A percentile compares a stretch with the other conserved stretches of the same genome.
These are phyloP conservation scores for Epinephelus malabaricus DNA, from an alignment of 2,797 vertebrate genomes.

Conservation along the genomic window DNA sequence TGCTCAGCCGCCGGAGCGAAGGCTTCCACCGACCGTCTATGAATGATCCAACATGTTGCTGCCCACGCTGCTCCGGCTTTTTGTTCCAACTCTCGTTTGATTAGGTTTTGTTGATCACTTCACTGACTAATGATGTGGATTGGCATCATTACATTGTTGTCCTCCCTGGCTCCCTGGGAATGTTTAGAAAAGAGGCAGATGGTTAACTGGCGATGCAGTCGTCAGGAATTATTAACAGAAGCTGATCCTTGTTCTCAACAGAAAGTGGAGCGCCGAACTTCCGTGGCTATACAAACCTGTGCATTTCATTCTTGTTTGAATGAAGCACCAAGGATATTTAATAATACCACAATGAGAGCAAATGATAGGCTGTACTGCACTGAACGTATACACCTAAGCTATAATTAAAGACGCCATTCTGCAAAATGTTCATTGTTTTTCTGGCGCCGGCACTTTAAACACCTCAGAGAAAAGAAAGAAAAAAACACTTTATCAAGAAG, in stretches of 20 bases:
- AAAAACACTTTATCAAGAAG: slow-evolving; percentile 12
- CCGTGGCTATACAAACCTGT: slow-evolving; percentile 20
- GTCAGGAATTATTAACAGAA: slow-evolving; percentile 57
- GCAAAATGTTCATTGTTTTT: slow-evolving; percentile 23
- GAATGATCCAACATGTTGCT: slow-evolving; percentile 26
- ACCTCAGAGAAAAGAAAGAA: not conserved
- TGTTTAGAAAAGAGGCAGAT: slow-evolving; percentile 62
- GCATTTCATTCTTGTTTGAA: slow-evolving; percentile 50
- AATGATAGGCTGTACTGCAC: slow-evolving; percentile 12
- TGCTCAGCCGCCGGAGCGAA: slow-evolving; percentile 27
- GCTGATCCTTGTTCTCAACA: slow-evolving; percentile 42
- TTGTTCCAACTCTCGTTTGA: slow-evolving; percentile 62
- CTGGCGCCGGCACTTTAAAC: slow-evolving; percentile 6
- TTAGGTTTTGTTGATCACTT: slow-evolving; percentile 74
- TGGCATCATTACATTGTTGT: slow-evolving; percentile 70
- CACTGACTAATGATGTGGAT: slow-evolving; percentile 68
- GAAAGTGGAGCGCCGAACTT: slow-evolving; percentile 54
- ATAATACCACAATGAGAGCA: slow-evolving; percentile 30
- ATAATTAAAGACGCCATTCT: slow-evolving; percentile 13
- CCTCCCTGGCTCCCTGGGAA: slow-evolving; percentile 58
- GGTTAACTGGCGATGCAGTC: slow-evolving; percentile 51
- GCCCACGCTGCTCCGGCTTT: slow-evolving; percentile 59
- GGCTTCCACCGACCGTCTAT: slow-evolving; percentile 31
- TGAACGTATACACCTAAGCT: not conserved
- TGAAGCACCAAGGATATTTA: slow-evolving; percentile 30